Percentiles rank a stretch among this genome's conserved stretches.
These are phyloP conservation scores for Phragmatobia fuliginosa DNA, from an alignment of 2,888 invertebrate species.

Conservation along the genomic window DNA sequence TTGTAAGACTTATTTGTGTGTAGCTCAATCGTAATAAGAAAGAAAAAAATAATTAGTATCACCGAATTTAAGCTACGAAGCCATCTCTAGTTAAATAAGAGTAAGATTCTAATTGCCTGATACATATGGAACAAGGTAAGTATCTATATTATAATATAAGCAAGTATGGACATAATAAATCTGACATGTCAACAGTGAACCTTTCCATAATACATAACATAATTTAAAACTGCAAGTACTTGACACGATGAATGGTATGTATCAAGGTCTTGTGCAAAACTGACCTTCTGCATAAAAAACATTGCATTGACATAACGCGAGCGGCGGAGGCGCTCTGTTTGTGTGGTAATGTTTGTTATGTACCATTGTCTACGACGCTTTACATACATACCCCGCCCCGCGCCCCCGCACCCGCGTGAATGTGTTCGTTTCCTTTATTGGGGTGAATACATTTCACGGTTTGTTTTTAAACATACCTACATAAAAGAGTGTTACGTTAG, in stretches of 20 bases:
- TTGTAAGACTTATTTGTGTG: no score
- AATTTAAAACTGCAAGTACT: no score
- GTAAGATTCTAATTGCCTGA: background rate
- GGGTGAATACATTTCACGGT: slow-evolving; percentile 52
- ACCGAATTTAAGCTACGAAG: background rate
- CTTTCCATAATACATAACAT: background rate
- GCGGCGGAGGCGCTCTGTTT: slow-evolving; percentile 59
- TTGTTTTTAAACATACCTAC: slow-evolving; percentile 50
- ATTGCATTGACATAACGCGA: slow-evolving; percentile 11
- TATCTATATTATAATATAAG: background rate
- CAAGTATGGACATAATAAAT: background rate
- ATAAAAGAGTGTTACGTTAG: slow-evolving; percentile 15
- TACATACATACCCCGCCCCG: slow-evolving; percentile 53
- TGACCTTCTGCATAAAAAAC: slow-evolving; percentile 33
- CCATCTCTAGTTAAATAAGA: background rate
- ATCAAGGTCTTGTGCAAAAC: slow-evolving; percentile 21
- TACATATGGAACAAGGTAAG: background rate
- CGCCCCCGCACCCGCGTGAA: slow-evolving; percentile 30
- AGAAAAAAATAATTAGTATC: background rate
- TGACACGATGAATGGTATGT: background rate
- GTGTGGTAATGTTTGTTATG: slow-evolving; percentile 72
- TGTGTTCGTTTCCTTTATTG: slow-evolving; percentile 52
- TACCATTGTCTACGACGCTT: slow-evolving; percentile 59
- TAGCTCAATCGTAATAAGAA: no score
- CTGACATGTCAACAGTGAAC: background rate